These are phyloP conservation scores for Herminia tarsipennalis DNA, from an alignment of 2,888 invertebrate species.

Conservation along the genomic window DNA sequence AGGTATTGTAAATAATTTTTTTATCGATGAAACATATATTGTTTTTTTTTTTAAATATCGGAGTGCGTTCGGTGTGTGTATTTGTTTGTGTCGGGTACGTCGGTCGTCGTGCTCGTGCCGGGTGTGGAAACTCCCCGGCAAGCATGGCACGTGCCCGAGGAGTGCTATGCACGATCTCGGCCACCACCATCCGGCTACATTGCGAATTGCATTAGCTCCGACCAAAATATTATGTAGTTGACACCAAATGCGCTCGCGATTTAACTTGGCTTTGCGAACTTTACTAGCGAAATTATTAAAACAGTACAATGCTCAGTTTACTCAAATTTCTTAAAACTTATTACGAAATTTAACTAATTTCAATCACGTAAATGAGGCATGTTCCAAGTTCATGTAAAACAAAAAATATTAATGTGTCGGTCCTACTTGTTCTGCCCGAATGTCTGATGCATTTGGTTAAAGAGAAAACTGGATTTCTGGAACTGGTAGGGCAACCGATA, in stretches of 20 bases:
- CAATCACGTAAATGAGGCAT: not conserved
- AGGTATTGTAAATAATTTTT: slow-evolving; percentile 58
- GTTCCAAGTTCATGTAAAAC: no score
- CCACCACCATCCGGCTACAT: slow-evolving; percentile 50
- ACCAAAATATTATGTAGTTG: slow-evolving; percentile 44
- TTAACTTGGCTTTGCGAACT: slow-evolving; percentile 58
- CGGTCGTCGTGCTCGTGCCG: slow-evolving; percentile 34
- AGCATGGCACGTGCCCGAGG: slow-evolving; percentile 56
- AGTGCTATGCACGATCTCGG: slow-evolving; percentile 49
- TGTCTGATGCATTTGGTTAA: slow-evolving; percentile 2
- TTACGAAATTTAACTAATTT: not conserved
- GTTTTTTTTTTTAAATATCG: slow-evolving; percentile 20
- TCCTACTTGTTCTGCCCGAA: not conserved
- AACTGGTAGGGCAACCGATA: slow-evolving; percentile 21
- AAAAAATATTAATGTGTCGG: no score
- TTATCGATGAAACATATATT: slow-evolving; percentile 19
- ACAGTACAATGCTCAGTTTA: not conserved
- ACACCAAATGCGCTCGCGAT: slow-evolving; percentile 49
- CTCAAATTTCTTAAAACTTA: no score
- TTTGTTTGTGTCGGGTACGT: slow-evolving; percentile 37
- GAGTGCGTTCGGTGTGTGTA: slow-evolving; percentile 41
- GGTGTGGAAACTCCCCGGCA: slow-evolving; percentile 65
- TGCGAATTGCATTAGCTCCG: slow-evolving; percentile 65
- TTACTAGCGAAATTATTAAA: slow-evolving; percentile 42
- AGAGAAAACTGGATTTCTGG: slow-evolving; percentile 22